Percentiles rank a stretch among this genome's conserved stretches.
phyloP scores from a whole-genome alignment of 2,797 vertebrate species.

The Gymnopithys bicolor region DNA sequence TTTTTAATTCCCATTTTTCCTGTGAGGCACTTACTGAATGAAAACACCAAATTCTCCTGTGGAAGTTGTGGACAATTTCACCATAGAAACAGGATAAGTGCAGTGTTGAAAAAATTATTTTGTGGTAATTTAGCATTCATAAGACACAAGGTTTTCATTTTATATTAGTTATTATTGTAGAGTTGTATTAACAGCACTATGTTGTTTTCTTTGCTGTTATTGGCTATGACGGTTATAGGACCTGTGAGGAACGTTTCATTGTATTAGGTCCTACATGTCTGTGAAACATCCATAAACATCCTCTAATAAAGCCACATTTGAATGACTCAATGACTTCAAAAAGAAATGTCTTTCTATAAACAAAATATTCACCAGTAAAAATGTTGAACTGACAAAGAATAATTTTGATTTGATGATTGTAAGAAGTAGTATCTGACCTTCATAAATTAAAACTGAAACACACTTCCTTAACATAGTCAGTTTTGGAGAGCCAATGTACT shows the following conservation, averaged over 20 bases:
- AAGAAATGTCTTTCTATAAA: neutral
- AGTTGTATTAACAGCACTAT: neutral
- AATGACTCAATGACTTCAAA: neutral
- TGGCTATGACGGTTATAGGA: neutral
- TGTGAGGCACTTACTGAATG: slow-evolving; percentile 1
- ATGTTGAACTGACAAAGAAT: neutral
- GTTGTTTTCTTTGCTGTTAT: neutral
- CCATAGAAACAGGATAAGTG: neutral
- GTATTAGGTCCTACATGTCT: neutral
- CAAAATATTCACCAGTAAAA: neutral
- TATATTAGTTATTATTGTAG: neutral
- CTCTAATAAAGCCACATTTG: neutral
- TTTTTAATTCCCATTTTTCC: neutral
- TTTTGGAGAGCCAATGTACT: neutral
- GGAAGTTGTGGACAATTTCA: neutral
- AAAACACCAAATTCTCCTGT: neutral
- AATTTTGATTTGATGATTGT: neutral
- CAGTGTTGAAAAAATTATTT: neutral
- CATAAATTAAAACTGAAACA: neutral
- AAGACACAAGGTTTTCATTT: neutral
- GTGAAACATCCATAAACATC: neutral
- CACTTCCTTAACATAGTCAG: neutral
- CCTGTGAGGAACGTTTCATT: neutral
- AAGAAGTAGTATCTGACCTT: neutral
- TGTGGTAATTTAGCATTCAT: neutral